phyloP scores from a whole-genome alignment of 2,888 invertebrate genomes.

The Drosophila infuscata region DNA sequence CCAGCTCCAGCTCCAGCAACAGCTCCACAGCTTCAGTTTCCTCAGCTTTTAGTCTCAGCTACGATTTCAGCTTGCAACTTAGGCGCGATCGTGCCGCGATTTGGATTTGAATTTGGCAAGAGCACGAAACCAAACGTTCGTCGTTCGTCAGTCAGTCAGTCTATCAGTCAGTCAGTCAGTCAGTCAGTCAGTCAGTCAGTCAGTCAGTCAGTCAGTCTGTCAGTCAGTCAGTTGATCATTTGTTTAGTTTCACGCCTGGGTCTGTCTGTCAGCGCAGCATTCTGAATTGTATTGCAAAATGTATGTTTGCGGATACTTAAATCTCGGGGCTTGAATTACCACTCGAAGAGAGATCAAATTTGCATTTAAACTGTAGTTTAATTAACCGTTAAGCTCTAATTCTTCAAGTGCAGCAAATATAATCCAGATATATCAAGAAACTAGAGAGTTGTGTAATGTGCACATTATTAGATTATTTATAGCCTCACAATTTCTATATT shows the following conservation, averaged over 20 bases:
- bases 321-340: constrained; percentile 10
- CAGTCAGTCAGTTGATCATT: constrained; percentile 18
- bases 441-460: neutral
- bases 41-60: constrained; percentile 29
- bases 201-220: constrained; percentile 12
- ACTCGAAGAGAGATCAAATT: constrained; percentile 25
- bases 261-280: constrained; percentile 16
- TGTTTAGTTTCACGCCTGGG: constrained; percentile 22
- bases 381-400: constrained; percentile 7
- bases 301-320: constrained; percentile 13
- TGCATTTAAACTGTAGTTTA: constrained; percentile 23
- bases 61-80: constrained; percentile 27
- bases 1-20: constrained; percentile 40
- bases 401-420: neutral
- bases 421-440: neutral
- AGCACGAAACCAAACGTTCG: constrained; percentile 62
- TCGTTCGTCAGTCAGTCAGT: constrained; percentile 22
- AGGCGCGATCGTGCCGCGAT: constrained; percentile 72
- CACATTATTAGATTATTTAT: neutral
- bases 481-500: neutral
- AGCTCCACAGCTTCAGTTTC: constrained; percentile 28
- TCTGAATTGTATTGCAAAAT: constrained; percentile 51
- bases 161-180: constrained; percentile 23
- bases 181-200: constrained; percentile 7
- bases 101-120: constrained; percentile 78